A percentile compares a stretch with the other conserved stretches of the same genome.
Conservation (phyloP, 2,113 vertebrate genomes). For the Pluvianellus socialis region DNA sequence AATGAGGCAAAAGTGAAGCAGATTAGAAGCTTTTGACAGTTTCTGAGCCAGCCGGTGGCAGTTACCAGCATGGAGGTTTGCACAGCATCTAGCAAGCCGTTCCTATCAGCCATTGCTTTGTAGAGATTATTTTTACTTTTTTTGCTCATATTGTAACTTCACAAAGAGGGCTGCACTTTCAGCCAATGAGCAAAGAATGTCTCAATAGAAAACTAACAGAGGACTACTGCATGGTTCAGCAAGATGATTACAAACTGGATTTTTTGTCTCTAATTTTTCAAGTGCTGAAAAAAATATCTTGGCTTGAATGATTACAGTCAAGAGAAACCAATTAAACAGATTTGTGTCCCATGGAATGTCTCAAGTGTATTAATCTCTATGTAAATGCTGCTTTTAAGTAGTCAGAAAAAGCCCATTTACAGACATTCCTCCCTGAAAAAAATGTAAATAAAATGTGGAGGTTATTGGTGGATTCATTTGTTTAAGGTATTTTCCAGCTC, state of each 20-base stretch:
- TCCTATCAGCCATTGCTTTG: not conserved
- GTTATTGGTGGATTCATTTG: not conserved
- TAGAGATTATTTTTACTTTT: not conserved
- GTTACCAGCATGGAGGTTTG: not conserved
- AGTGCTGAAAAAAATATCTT: not conserved
- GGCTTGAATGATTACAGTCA: conserved; percentile 1
- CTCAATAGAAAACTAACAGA: conserved; percentile 5
- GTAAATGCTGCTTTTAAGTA: conserved; percentile 17
- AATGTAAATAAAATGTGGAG: not conserved
- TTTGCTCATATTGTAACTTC: not conserved
- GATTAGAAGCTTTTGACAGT: conserved; percentile 27
- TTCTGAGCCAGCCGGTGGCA: conserved; percentile 25
- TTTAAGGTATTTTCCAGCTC: conserved; percentile 3
- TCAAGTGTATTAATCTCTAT: conserved; percentile 24
- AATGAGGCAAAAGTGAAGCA: conserved; percentile 20
- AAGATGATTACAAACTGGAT: conserved; percentile 7
- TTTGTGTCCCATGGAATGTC: not conserved
- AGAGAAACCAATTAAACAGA: conserved; percentile 44
- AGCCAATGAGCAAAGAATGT: not conserved
- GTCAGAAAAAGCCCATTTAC: not conserved
- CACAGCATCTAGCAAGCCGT: not conserved
- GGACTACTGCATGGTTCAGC: not conserved
- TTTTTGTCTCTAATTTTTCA: conserved; percentile 24
- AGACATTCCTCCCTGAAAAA: not conserved
- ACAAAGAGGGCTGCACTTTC: not conserved